phyloP scores from a whole-genome alignment of 1,140 invertebrate species.

The Meloidogyne floridensis region DNA sequence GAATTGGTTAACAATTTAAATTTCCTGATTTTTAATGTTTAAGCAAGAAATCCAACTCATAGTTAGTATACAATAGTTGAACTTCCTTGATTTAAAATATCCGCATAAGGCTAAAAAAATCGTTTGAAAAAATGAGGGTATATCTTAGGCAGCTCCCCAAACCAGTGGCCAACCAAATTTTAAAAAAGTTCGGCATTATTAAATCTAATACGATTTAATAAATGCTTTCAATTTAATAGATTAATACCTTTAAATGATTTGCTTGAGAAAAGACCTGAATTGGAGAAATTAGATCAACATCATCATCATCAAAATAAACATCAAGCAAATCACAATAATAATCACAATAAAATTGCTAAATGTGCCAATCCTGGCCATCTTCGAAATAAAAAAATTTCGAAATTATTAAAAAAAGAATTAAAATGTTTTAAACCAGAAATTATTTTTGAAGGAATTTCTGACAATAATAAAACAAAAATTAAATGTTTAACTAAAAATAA shows the following conservation, averaged over 20 bases:
- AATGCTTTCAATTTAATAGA: background rate
- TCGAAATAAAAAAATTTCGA: slow-evolving; percentile 10
- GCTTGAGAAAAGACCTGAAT: background rate
- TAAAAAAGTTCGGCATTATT: background rate
- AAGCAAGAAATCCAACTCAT: no score
- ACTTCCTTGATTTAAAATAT: no score
- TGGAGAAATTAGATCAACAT: background rate
- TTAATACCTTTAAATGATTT: slow-evolving; percentile 20
- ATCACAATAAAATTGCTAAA: slow-evolving; percentile 14
- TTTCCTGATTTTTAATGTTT: no score
- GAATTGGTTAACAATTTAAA: no score
- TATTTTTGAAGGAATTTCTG: background rate
- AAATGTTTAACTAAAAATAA: slow-evolving; percentile 33
- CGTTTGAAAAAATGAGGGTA: no score
- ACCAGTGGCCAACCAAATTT: background rate
- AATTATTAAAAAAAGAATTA: slow-evolving; percentile 24
- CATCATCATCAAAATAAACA: background rate
- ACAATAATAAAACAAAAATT: slow-evolving; percentile 26
- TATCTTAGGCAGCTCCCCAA: no score
- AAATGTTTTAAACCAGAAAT: slow-evolving; percentile 37
- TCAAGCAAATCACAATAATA: background rate
- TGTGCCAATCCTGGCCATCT: slow-evolving; percentile 8
- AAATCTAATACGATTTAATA: background rate
- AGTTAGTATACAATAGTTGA: no score
- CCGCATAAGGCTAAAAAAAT: no score